These are phyloP conservation scores for Nephrotoma guestfalica DNA, from an alignment of 2,888 invertebrate species.

Conservation along the genomic window DNA sequence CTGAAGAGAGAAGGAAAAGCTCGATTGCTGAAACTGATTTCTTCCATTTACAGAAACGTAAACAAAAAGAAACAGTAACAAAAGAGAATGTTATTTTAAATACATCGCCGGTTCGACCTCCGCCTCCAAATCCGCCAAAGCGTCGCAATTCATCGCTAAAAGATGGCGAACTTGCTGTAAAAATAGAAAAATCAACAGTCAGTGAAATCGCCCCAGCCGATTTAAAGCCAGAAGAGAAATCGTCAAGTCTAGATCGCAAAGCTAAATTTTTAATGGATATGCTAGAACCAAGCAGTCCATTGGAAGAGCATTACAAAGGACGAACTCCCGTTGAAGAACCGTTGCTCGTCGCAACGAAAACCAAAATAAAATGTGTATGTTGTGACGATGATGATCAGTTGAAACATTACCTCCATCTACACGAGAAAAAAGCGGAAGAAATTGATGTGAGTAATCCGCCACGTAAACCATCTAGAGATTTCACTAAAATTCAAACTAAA, in stretches of 20 bases:
- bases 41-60: not conserved
- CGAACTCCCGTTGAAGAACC: constrained; percentile 14
- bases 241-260: constrained; percentile 8
- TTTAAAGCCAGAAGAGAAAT: constrained; percentile 9
- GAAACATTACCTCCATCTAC: constrained; percentile 5
- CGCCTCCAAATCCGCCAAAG: not conserved
- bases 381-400: constrained; percentile 13
- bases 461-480: constrained; percentile 17
- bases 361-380: constrained; percentile 9
- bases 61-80: not conserved
- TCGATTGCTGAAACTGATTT: not conserved
- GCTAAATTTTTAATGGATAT: constrained; percentile 10
- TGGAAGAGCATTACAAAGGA: constrained; percentile 6
- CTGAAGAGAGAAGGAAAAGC: constrained; percentile 7
- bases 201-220: constrained; percentile 7
- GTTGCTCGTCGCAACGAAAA: constrained; percentile 11
- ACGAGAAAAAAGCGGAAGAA: constrained; percentile 4
- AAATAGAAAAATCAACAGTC: not conserved
- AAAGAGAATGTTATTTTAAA: not conserved
- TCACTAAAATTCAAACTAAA: constrained; percentile 12
- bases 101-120: not conserved
- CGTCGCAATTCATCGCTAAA: not conserved
- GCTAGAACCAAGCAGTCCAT: not conserved
- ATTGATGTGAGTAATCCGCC: constrained; percentile 11
- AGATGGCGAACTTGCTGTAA: not conserved